Base-by-base conservation (phyloP, 2,797 vertebrate genomes). In the Podarcis lilfordi region DNA sequence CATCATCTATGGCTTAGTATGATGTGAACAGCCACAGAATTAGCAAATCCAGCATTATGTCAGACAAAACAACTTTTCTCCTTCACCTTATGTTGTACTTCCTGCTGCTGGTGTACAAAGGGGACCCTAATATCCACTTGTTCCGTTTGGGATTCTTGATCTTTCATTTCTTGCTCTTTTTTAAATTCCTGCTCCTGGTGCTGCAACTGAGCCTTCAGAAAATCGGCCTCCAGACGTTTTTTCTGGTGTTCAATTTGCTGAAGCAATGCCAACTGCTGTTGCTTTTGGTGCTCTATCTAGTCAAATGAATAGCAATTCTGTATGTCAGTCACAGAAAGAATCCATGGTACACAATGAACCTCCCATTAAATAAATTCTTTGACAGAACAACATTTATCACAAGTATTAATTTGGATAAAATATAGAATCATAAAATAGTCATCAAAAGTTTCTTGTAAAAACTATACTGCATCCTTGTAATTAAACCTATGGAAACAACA, bases 171-270 rank as follows among this genome's bases (percentile, higher is more conserved):
- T 84, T 94, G 76, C 50, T 90, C 87, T 85, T 89, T 92, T 91
- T 95, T 93, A 69, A 88, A 79, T n/a, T 92, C 68, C 35, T 95
- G 94, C 77, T 97, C 93, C 21, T 94, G 95, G 2, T 88, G 88
- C 76, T 96, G 96, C 84, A 95, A 95, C 87, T 96, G 97, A 80
- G 97, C 96, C 72, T 97, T 96, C 21, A 95, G 93, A 90, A 98
- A 95, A 89, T 97, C 96, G 85, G 95, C 96, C 96, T 99, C 98
- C 89, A 99, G 90, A 86, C 82, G 86, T 78, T 88, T 91, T 88
- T 96, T 98, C 92, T 98, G 97, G 89, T 98, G 97, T 89, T 98
- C 98, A 86, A 99, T 96, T 91, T 97, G 97, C 93, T 97, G 96
- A 64, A 99, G 97, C 90, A 99, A 95, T 76, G 92, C 88, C 80